Evolutionary conservation across 2,888 invertebrate genomes (phyloP), one percentile per base, ranked within the genome.

Genomic region (Plebejus argus): DNA sequence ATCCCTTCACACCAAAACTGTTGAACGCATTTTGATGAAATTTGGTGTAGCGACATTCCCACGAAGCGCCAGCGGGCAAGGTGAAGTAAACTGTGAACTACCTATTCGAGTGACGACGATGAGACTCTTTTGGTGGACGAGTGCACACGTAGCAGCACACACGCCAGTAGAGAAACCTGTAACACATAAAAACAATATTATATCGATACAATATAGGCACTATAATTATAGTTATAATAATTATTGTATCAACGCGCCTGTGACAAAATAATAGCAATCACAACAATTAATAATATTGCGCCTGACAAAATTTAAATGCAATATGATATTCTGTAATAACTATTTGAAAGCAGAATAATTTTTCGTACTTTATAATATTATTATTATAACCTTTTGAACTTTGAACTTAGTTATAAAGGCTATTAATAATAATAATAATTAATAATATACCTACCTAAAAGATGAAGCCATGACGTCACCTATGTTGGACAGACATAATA

Each of bases 391-490:
- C 39, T 39, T 8, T 39, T 39, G 10, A 39, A 7, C 7, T 39
- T 39, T 39, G 10, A 45, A 45, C 45, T 45, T 12, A 39, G 10
- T 39, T 8, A 39, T 39, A 39, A 39, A 12, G 45, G 45, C 45
- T 39, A 1, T 8, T 45, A 10, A 45, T 45, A 45, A 45, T 12
- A n/a, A n/a, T n/a, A n/a, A 45, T 45, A 45, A 45, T 12, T n/a
- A n/a, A n/a, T n/a, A 18, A 4, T 53, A 53, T 53, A 61, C 20
- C 15, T 58, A 95, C 96, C 97, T 96, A 94, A 98, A 98, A 8
- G 98, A 98, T 72, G 98, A 97, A 1, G 98, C 98, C 98, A 98
- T 98, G 81, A 98, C 97, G 88, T 98, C 98, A 7, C 98, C 98
- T 83, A 98, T 98, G 91, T 98, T 98, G 77, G 98, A 98, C 81